Conservation (phyloP, 30 jellyfish, hydroid and myxozoan species). For the Aurelia aurita region DNA sequence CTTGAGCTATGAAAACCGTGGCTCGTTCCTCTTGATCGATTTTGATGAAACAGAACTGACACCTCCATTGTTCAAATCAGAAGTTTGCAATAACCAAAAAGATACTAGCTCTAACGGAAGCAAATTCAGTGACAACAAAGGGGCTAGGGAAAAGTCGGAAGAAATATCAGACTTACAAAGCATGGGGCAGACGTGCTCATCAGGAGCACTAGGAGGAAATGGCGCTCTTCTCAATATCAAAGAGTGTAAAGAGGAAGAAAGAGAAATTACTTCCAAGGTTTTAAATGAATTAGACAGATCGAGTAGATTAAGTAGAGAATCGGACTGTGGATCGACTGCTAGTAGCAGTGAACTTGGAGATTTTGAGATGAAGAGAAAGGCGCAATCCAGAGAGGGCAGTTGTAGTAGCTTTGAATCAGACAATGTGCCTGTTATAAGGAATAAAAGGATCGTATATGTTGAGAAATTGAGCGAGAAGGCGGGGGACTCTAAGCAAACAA, state of each 20-base stretch:
- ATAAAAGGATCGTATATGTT: neutral
- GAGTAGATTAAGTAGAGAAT: neutral
- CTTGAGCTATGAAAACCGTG: constrained; percentile 16
- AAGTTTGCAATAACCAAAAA: too few relatives aligned
- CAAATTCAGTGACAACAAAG: too few relatives aligned
- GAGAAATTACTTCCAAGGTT: neutral
- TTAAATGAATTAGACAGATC: neutral
- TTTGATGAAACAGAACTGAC: neutral
- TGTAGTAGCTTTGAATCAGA: neutral
- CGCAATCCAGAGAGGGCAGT: neutral
- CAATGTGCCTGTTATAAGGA: neutral
- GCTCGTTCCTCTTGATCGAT: constrained; percentile 21
- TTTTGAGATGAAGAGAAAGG: neutral
- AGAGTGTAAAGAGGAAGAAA: too few relatives aligned
- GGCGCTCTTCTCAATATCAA: too few relatives aligned
- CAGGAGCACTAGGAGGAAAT: too few relatives aligned
- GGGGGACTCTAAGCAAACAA: neutral
- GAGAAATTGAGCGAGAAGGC: neutral
- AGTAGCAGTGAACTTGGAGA: neutral
- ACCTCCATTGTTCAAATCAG: too few relatives aligned
- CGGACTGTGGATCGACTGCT: too few relatives aligned
- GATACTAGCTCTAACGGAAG: too few relatives aligned
- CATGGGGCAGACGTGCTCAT: too few relatives aligned
- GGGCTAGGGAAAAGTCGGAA: too few relatives aligned
- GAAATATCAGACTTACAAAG: too few relatives aligned